These are phyloP conservation scores for Cephus pulcher DNA, from an alignment of 2,888 invertebrate genomes.

Conservation along the genomic window DNA sequence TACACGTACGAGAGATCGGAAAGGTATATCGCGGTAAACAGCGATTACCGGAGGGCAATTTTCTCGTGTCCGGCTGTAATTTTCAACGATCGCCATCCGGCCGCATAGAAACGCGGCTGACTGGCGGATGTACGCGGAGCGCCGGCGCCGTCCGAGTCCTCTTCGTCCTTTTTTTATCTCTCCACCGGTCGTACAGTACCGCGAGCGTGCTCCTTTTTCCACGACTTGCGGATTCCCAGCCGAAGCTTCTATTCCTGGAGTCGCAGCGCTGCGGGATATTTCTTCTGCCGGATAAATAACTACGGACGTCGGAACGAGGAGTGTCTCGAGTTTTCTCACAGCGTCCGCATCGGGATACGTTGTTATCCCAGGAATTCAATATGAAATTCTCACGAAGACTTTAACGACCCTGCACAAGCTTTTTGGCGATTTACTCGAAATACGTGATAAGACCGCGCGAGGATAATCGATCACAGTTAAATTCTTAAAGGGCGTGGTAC, in stretches of 20 bases:
- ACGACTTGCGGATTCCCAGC: neutral
- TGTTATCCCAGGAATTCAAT: neutral
- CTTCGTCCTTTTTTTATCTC: constrained; percentile 35
- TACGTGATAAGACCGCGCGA: neutral
- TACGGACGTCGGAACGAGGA: neutral
- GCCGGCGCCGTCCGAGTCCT: constrained; percentile 50
- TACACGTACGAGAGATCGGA: neutral
- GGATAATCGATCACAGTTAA: neutral
- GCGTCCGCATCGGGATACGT: neutral
- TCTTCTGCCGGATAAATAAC: neutral
- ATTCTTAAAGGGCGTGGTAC: too few species aligned
- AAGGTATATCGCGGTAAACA: constrained; percentile 1
- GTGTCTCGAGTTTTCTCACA: too few species aligned
- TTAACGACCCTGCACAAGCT: neutral
- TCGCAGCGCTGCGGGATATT: neutral
- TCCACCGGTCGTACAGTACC: constrained; percentile 14
- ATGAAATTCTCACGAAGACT: neutral
- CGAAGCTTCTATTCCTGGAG: constrained; percentile 27
- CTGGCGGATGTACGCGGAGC: constrained; percentile 32
- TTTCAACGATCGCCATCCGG: constrained; percentile 35
- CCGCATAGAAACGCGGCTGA: neutral
- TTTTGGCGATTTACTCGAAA: neutral
- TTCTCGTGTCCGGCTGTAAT: constrained; percentile 52
- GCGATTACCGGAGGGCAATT: constrained; percentile 38
- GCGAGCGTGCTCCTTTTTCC: constrained; percentile 9